Percentiles rank a stretch among this genome's conserved stretches.
Conservation (phyloP, 2,888 invertebrate genomes). For the Leptinotarsa tumamoca region DNA sequence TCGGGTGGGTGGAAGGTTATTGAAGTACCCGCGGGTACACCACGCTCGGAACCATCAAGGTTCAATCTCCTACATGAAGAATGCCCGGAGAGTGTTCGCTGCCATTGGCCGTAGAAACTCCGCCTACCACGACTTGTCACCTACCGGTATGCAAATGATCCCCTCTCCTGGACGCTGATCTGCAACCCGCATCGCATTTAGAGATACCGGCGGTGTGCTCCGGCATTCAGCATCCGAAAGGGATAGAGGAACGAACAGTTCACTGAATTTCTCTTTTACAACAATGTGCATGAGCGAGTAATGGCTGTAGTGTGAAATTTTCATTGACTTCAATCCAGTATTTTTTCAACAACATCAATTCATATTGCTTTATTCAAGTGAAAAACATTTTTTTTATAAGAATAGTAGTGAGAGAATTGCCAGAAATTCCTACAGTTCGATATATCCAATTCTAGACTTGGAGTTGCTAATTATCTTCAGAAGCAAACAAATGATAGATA, state of each 20-base stretch:
- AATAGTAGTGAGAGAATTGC: too few species aligned
- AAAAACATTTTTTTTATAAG: too few species aligned
- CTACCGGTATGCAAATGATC: conserved; percentile 68
- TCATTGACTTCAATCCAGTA: not conserved
- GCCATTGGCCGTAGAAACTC: conserved; percentile 62
- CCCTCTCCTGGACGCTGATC: conserved; percentile 47
- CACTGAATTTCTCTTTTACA: not conserved
- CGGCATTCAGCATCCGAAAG: conserved; percentile 49
- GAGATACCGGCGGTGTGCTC: conserved; percentile 37
- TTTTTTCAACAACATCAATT: not conserved
- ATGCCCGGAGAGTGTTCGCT: conserved; percentile 57
- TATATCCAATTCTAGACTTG: too few species aligned
- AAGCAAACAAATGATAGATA: too few species aligned
- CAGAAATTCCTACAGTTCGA: too few species aligned
- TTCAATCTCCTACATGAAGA: conserved; percentile 62
- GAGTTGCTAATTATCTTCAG: too few species aligned
- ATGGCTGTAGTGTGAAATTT: not conserved
- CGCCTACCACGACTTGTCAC: conserved; percentile 67
- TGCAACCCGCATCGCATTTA: conserved; percentile 51
- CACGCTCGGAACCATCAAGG: conserved; percentile 64
- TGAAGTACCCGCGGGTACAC: conserved; percentile 53
- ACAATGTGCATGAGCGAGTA: not conserved
- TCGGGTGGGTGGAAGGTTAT: conserved; percentile 56
- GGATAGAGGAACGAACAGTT: conserved; percentile 24
- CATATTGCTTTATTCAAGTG: too few species aligned